These are phyloP conservation scores for Origma solitaria DNA, from an alignment of 2,113 vertebrate species.

Conservation along the genomic window DNA sequence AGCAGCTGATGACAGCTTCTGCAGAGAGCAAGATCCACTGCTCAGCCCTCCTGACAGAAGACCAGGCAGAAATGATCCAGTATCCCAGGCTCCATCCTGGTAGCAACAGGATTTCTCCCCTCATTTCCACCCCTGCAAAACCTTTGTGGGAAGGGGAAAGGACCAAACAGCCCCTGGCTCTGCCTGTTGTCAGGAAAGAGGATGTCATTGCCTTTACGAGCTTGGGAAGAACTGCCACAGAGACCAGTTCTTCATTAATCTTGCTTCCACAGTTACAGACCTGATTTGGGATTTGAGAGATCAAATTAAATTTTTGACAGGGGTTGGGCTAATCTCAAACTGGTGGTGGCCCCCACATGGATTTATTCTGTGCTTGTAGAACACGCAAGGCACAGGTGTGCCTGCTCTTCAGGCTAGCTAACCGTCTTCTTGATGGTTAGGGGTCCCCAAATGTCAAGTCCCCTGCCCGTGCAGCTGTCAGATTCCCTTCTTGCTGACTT, in stretches of 20 bases:
- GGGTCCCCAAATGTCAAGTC: background rate
- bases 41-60: background rate
- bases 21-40: background rate
- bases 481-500: background rate
- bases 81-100: background rate
- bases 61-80: background rate
- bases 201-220: background rate
- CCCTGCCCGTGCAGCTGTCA: background rate
- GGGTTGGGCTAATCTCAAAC: background rate
- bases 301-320: background rate
- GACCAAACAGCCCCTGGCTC: background rate
- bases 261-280: background rate
- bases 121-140: background rate
- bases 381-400: background rate
- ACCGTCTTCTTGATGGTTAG: background rate
- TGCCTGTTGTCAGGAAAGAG: accelerated
- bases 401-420: background rate
- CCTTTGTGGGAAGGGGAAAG: background rate
- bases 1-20: background rate
- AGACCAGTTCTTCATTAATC: background rate
- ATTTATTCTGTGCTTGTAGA: background rate
- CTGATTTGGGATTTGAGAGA: background rate
- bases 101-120: background rate
- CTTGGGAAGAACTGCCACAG: background rate
- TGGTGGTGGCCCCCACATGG: background rate